Evolutionary conservation across 1,140 invertebrate genomes (phyloP).

Genomic region (Anthonomus grandis): DNA sequence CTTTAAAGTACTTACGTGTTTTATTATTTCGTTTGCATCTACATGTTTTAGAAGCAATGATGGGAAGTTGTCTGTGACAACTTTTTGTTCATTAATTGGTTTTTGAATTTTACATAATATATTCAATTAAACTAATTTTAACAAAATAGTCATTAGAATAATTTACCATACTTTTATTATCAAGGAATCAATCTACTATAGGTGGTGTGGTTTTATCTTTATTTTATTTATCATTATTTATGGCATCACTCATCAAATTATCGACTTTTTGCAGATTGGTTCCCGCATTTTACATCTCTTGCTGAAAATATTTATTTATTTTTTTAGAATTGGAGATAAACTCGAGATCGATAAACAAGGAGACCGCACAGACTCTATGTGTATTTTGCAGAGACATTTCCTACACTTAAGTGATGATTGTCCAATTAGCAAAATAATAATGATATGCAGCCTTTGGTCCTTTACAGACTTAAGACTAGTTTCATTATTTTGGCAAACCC

Average conservation of each 20-base stretch:
- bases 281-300: not conserved
- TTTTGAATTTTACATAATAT: not conserved
- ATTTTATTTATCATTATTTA: not conserved
- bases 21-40: not conserved
- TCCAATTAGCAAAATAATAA: too few species aligned
- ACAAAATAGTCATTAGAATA: too few species aligned
- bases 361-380: too few species aligned
- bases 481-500: too few species aligned
- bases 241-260: not conserved
- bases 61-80: not conserved
- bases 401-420: too few species aligned
- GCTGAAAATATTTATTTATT: not conserved
- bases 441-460: too few species aligned
- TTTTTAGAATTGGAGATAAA: too few species aligned
- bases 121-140: not conserved
- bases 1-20: not conserved
- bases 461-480: too few species aligned
- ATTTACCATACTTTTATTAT: not conserved
- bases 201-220: too few species aligned
- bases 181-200: not conserved
- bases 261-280: not conserved
- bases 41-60: not conserved
- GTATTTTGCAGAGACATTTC: too few species aligned
- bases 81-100: not conserved
- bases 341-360: too few species aligned